Percentiles rank a stretch among this genome's conserved stretches.
Evolutionary conservation across 2,888 invertebrate species (phyloP).

Genomic region (Mactromeris polynyma): DNA sequence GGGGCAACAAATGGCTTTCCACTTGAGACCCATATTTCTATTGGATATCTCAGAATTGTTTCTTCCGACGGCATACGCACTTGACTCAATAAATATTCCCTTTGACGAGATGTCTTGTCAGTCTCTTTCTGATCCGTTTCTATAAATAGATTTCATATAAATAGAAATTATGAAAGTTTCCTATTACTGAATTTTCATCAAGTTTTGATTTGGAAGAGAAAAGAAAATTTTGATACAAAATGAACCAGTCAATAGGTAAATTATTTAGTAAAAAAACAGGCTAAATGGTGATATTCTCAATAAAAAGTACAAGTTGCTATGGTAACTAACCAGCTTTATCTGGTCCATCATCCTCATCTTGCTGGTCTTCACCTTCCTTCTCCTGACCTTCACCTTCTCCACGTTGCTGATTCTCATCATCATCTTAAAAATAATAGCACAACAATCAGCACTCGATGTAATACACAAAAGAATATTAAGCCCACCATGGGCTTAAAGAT

Average conservation of each 20-base stretch:
- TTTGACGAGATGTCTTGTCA: constrained; percentile 72
- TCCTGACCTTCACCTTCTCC: constrained; percentile 77
- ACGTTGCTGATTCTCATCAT: constrained; percentile 68
- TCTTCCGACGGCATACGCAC: constrained; percentile 84
- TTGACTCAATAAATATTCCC: constrained; percentile 78
- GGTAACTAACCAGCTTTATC: constrained; percentile 26
- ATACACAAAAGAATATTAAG: too few relatives aligned
- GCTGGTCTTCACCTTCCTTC: constrained; percentile 58
- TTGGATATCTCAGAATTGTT: constrained; percentile 85
- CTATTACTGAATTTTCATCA: too few relatives aligned
- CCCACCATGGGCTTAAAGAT: too few relatives aligned
- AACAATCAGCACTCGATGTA: not conserved
- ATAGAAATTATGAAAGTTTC: too few relatives aligned
- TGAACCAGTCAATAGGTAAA: too few relatives aligned
- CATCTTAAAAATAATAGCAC: constrained; percentile 47
- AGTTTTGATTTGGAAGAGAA: too few relatives aligned
- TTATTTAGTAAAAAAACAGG: too few relatives aligned
- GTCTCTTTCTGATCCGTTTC: constrained; percentile 79
- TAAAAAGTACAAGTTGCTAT: not conserved
- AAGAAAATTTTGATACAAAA: too few relatives aligned
- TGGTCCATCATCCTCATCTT: constrained; percentile 20
- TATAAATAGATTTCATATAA: constrained; percentile 43
- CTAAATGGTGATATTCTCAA: too few relatives aligned
- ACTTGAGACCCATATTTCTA: constrained; percentile 87
- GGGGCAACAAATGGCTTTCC: constrained; percentile 86